A percentile compares a stretch with the other conserved stretches of the same genome.
These are phyloP conservation scores for Aethina tumida DNA, from an alignment of 1,140 invertebrate species.

Conservation along the genomic window DNA sequence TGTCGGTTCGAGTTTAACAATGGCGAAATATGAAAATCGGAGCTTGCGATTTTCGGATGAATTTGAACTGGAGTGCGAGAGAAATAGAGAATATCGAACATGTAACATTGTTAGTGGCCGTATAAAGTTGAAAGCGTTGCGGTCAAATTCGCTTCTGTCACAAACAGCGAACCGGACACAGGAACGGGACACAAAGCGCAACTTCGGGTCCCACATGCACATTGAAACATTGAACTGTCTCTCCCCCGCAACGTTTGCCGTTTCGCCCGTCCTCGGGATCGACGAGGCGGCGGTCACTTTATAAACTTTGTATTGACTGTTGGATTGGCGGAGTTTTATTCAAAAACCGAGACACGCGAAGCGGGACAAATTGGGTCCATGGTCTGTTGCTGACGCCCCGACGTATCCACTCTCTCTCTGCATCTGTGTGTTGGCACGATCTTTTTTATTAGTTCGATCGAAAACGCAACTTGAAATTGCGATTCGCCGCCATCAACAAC, in stretches of 20 bases:
- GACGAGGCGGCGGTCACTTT: slow-evolving; percentile 21
- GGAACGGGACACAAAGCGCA: slow-evolving; percentile 18
- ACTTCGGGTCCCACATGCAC: slow-evolving; percentile 20
- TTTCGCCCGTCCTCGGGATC: no score
- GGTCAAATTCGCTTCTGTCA: slow-evolving; percentile 19
- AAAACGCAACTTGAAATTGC: no score
- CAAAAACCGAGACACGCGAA: slow-evolving; percentile 17
- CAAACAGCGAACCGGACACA: slow-evolving; percentile 17
- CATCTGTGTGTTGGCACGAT: no score
- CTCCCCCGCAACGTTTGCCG: no score
- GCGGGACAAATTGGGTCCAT: slow-evolving; percentile 16
- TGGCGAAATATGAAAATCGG: neutral
- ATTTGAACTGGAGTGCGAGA: neutral
- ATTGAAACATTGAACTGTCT: slow-evolving; percentile 23
- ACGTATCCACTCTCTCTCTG: no score
- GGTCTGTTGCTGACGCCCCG: slow-evolving; percentile 11
- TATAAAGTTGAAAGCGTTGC: slow-evolving; percentile 19
- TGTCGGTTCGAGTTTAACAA: no score
- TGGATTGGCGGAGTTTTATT: slow-evolving; percentile 16
- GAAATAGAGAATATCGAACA: slow-evolving; percentile 1
- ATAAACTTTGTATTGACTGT: slow-evolving; percentile 25
- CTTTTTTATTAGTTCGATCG: no score
- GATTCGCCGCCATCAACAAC: no score
- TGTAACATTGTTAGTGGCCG: slow-evolving; percentile 7
- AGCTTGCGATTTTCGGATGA: neutral